Evolutionary conservation across 2,888 invertebrate genomes (phyloP), one percentile per base, ranked within the genome.

Genomic region (Diplolepis rosae): DNA sequence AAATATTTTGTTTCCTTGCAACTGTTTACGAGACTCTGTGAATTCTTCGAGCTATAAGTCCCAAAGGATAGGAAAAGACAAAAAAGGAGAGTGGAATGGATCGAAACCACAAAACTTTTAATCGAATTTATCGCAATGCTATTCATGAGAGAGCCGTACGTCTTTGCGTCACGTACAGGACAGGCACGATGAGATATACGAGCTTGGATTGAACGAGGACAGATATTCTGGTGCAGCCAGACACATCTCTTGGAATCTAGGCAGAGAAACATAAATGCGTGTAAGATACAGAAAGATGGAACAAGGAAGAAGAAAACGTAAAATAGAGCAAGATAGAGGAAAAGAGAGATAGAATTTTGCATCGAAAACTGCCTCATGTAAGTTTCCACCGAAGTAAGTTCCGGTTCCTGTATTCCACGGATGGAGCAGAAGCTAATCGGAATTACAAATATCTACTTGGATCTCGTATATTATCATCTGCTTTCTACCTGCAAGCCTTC

Each of bases 61-160:
- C 73, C 61, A 61, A 71, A 69, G 71, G 72, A 65, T 39, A 39
- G 13, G 35, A 66, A 13, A n/a, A 42, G 54, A 30, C 5, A 56
- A 75, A 80, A 76, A 81, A 80, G 80, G 82, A 80, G 80, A 80
- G 76, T 79, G 80, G 82, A 80, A 83, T 83, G 77, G 73, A 77
- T 77, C 75, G 75, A 75, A 77, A 74, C 77, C 84, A 83, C 83
- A 82, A 82, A 87, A 87, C 85, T 87, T 87, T 87, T 87, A 87
- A 87, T 87, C 86, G 87, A 87, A 87, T 87, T 87, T 86, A 87
- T 87, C 86, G 86, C 86, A 86, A 86, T 85, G 84, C 84, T 87
- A 87, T 87, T 87, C 87, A 87, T 87, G 87, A 86, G 86, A 84
- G 82, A 83, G 81, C 81, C 85, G 84, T 85, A 84, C 83, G 80